Percentiles rank a stretch among this genome's conserved stretches.
Conservation (phyloP, 2,888 invertebrate species). For the Dilophus febrilis region DNA sequence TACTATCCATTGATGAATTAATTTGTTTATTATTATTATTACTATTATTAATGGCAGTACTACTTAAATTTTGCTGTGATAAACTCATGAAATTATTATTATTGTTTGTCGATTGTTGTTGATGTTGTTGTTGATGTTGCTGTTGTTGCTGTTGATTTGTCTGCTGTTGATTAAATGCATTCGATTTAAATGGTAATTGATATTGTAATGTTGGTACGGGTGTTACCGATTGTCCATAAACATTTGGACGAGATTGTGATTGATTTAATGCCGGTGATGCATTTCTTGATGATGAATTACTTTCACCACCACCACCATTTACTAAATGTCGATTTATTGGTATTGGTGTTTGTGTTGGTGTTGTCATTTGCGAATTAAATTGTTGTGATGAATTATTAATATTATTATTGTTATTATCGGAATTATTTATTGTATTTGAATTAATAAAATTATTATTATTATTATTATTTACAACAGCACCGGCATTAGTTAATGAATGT, state of each 20-base stretch:
- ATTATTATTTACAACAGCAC: too few species aligned
- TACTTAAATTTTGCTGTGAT: background rate
- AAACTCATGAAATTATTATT: too few species aligned
- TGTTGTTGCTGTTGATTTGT: background rate
- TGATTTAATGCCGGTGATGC: conserved; percentile 20
- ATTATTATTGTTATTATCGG: too few species aligned
- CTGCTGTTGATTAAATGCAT: too few species aligned
- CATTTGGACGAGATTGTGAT: conserved; percentile 4
- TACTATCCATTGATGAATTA: background rate
- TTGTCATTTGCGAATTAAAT: background rate
- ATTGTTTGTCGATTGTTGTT: background rate
- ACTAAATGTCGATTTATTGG: background rate
- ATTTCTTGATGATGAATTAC: conserved; percentile 27
- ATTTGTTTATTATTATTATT: background rate
- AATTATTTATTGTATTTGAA: too few species aligned
- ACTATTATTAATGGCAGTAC: background rate
- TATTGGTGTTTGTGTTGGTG: background rate
- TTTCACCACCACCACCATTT: conserved; percentile 16
- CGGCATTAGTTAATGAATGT: too few species aligned
- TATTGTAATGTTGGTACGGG: too few species aligned
- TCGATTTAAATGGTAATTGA: too few species aligned
- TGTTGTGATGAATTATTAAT: background rate
- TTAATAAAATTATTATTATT: too few species aligned
- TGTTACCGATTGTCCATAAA: background rate
- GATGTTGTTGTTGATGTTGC: background rate